phyloP scores from a whole-genome alignment of 2,113 vertebrate species.

The Seriola rivoliana region DNA sequence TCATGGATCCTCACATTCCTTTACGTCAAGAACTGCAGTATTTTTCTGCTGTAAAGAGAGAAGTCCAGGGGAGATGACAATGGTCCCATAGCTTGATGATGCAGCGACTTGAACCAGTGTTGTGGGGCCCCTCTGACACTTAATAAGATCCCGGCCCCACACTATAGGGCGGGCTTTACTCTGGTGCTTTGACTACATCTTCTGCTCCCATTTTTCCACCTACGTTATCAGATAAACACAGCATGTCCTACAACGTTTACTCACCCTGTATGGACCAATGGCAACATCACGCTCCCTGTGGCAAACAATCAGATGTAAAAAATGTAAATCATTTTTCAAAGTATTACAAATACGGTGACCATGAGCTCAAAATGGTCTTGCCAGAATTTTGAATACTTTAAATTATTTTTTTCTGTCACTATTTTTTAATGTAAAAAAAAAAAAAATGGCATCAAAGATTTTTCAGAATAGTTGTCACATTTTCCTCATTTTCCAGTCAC shows the following conservation, averaged over 20 bases:
- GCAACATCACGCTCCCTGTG: constrained; percentile 81
- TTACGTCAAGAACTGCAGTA: constrained; percentile 77
- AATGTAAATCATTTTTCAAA: constrained; percentile 78
- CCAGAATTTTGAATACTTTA: constrained; percentile 72
- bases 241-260: constrained; percentile 59
- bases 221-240: constrained; percentile 45
- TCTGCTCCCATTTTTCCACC: constrained; percentile 55
- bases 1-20: constrained; percentile 81
- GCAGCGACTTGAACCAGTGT: constrained; percentile 62
- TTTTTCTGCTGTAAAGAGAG: constrained; percentile 73
- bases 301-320: constrained; percentile 92
- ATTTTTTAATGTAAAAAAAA: constrained; percentile 71
- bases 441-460: constrained; percentile 62
- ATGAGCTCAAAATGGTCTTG: constrained; percentile 34
- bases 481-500: constrained; percentile 57
- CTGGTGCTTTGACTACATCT: constrained; percentile 71
- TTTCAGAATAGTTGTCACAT: constrained; percentile 63
- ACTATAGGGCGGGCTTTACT: constrained; percentile 55
- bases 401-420: constrained; percentile 70
- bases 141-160: constrained; percentile 49
- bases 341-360: constrained; percentile 63
- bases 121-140: constrained; percentile 48
- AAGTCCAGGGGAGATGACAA: constrained; percentile 62
- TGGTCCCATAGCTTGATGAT: constrained; percentile 61
- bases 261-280: constrained; percentile 51